phyloP scores from a whole-genome alignment of 2,113 vertebrate species.

The Dromaius novaehollandiae region DNA sequence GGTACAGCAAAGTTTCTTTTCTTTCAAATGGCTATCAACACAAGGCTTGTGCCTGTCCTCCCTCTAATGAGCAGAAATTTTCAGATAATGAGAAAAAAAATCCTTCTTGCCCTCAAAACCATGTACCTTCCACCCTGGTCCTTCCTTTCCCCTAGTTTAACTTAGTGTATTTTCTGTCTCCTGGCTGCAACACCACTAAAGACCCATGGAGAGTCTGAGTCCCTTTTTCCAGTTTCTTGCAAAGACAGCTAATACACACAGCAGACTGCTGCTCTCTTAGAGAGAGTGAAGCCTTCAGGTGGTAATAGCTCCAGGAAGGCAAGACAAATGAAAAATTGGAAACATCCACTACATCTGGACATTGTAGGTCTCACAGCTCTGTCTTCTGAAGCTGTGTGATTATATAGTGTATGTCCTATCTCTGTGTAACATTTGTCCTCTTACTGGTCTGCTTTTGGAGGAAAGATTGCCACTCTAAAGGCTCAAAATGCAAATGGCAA shows the following conservation, averaged over 20 bases:
- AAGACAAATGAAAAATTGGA: neutral
- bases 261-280: neutral
- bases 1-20: neutral
- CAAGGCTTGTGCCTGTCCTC: neutral
- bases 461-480: neutral
- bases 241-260: neutral
- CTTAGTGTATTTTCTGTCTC: neutral
- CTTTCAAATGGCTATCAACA: neutral
- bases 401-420: neutral
- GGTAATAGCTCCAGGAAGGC: neutral
- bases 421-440: neutral
- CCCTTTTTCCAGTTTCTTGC: neutral
- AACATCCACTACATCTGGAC: neutral
- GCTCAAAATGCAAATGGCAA: neutral
- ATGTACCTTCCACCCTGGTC: neutral
- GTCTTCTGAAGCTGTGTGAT: neutral
- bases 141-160: accelerated
- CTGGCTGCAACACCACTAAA: neutral
- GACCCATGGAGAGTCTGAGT: neutral
- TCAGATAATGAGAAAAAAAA: neutral
- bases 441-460: neutral
- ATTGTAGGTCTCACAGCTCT: neutral
- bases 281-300: neutral
- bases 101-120: neutral
- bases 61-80: neutral